Conservation (phyloP, 2,888 invertebrate genomes). For the Oscheius sp. region DNA sequence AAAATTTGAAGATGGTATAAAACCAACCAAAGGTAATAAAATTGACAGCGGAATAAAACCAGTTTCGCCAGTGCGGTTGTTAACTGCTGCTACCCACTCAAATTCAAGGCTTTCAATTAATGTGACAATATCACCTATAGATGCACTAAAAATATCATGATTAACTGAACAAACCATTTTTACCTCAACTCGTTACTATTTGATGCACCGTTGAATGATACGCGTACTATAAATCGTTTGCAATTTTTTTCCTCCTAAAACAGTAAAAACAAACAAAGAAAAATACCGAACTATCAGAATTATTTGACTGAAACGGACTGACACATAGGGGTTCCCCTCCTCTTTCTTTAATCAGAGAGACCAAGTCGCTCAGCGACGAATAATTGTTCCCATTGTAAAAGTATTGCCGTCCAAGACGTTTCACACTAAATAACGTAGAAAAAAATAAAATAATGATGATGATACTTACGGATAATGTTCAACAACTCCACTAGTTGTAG, state of each 20-base stretch:
- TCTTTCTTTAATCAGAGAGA: slow-evolving; percentile 4
- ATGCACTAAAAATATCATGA: not conserved
- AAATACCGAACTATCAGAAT: not conserved
- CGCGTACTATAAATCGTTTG: not conserved
- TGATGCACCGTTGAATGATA: not conserved
- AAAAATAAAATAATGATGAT: not conserved
- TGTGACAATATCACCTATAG: slow-evolving; percentile 42
- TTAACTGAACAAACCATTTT: not conserved
- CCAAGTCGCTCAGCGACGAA: slow-evolving; percentile 28
- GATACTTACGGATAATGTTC: slow-evolving; percentile 21
- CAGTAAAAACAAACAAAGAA: not conserved
- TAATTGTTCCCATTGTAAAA: slow-evolving; percentile 18
- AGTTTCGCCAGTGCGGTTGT: slow-evolving; percentile 43
- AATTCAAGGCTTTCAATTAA: slow-evolving; percentile 41
- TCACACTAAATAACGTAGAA: slow-evolving; percentile 2
- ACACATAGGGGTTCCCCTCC: slow-evolving; percentile 22
- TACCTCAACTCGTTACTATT: slow-evolving; percentile 1
- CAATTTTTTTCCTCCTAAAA: slow-evolving; percentile 5
- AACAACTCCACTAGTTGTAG: not conserved
- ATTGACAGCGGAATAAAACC: slow-evolving; percentile 38
- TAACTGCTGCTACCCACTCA: slow-evolving; percentile 47
- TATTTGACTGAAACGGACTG: not conserved
- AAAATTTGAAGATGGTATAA: not conserved
- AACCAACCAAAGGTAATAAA: slow-evolving; percentile 7
- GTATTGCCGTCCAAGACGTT: slow-evolving; percentile 25